Conservation (phyloP, 1,140 invertebrate species). For the Procambarus virginalis region DNA sequence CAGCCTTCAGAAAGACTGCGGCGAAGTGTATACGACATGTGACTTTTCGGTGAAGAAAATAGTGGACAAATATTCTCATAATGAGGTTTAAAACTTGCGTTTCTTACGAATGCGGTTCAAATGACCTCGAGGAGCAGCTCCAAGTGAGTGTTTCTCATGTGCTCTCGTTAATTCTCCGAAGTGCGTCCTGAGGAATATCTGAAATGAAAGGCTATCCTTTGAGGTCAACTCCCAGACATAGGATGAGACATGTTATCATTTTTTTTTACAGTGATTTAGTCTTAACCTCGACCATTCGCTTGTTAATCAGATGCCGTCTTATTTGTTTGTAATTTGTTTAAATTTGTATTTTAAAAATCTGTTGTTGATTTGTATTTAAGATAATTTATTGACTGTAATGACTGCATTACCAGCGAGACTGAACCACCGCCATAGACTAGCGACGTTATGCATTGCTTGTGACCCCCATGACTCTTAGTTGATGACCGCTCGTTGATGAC, state of each 20-base stretch:
- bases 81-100: conserved; percentile 50
- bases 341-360: conserved; percentile 48
- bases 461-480: not conserved
- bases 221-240: not conserved
- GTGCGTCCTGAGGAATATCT: not conserved
- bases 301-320: conserved; percentile 39
- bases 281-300: conserved; percentile 37
- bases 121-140: not conserved
- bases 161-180: not conserved
- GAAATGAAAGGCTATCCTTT: not conserved
- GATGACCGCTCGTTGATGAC: not conserved
- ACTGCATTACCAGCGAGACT: conserved; percentile 37
- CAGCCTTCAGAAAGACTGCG: conserved; percentile 71
- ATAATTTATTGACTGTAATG: conserved; percentile 69
- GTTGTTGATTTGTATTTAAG: conserved; percentile 68
- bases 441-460: not conserved
- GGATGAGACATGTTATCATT: not conserved
- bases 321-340: conserved; percentile 19
- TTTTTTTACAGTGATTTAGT: not conserved
- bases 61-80: conserved; percentile 71
- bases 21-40: conserved; percentile 70
- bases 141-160: not conserved
- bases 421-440: conserved; percentile 63
- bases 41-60: conserved; percentile 72
- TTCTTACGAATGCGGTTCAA: not conserved